These are phyloP conservation scores for Eleutherodactylus coqui DNA, from an alignment of 2,797 vertebrate species.

Conservation along the genomic window DNA sequence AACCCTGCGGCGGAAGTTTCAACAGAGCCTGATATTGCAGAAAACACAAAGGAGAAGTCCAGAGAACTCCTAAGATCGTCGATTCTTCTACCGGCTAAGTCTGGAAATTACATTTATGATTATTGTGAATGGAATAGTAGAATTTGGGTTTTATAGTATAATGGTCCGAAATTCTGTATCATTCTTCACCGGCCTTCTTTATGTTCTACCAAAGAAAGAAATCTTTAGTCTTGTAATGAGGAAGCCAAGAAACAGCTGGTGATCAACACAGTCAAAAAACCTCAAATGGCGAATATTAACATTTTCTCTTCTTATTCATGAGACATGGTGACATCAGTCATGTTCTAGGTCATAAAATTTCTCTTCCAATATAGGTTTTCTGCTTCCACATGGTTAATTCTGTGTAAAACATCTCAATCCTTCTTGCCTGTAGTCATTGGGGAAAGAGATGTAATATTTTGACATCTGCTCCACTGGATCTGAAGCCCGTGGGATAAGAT, in stretches of 20 bases:
- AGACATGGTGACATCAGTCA: not conserved
- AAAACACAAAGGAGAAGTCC: not conserved
- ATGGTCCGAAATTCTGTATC: not conserved
- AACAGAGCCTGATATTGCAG: not conserved
- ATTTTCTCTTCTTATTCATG: not conserved
- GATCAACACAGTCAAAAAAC: not conserved
- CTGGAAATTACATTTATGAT: not conserved
- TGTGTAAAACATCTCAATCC: constrained; percentile 2
- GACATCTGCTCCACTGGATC: constrained; percentile 44
- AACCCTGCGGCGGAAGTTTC: not conserved
- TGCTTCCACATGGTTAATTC: constrained; percentile 30
- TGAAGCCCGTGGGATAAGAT: constrained; percentile 41
- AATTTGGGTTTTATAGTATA: not conserved
- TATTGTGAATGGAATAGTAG: not conserved
- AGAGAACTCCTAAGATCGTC: not conserved
- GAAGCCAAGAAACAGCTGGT: not conserved
- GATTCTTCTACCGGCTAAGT: not conserved
- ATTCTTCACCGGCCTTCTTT: not conserved
- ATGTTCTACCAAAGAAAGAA: not conserved
- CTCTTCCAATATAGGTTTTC: not conserved
- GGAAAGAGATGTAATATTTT: constrained; percentile 45
- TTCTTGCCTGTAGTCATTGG: constrained; percentile 26
- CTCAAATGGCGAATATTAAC: not conserved
- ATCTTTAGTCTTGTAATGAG: not conserved
- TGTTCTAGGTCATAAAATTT: not conserved